Base-by-base conservation (phyloP, 2,113 vertebrate genomes). In the Otis tarda region DNA sequence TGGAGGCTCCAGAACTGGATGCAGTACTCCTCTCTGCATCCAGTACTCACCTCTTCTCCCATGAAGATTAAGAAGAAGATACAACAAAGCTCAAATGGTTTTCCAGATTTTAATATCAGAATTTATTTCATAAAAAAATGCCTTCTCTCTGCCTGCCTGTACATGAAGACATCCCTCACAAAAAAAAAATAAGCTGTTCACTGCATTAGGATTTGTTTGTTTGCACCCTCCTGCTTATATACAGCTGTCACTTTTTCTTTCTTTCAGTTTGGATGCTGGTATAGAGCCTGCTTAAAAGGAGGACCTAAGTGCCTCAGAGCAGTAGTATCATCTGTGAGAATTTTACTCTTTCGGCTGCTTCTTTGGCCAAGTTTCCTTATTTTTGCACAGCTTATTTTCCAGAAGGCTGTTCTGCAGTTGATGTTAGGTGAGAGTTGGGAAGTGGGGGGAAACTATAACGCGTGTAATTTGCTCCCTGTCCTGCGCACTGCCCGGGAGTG, bases 401-500 rank as follows among this genome's bases (percentile, higher is more conserved):
- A 88, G 83, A 75, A 87, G 45, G 49, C 71, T 79, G 70, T 82
- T 78, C 78, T 70, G 76, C 64, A 64, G 77, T 31, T 86, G 71
- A 71, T 77, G 76, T 74, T 56, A 67, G 55, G 64, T 68, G 37
- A 84, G 78, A 75, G 60, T 4, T 93, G 78, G 83, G 70, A 94
- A 92, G 70, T 2, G 7, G 31, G 41, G n/a, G 65, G 56, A 75
- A 92, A 75, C 53, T 57, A 9, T 12, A 25, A 64, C 60, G 45
- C 1, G 7, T 86, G 39, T 63, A 69, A 33, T 53, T 60, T 47
- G 53, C 53, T 86, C 49, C 63, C 24, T 56, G 79, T 47, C 55
- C 64, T 69, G 11, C 0, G 2, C 1, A 1, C 50, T 81, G 71
- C 77, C 68, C 0, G 2, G 0, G 6, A 52, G 14, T 19, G 45